Conservation (phyloP, 2,888 invertebrate genomes). For the Meliscaeva auricollis region DNA sequence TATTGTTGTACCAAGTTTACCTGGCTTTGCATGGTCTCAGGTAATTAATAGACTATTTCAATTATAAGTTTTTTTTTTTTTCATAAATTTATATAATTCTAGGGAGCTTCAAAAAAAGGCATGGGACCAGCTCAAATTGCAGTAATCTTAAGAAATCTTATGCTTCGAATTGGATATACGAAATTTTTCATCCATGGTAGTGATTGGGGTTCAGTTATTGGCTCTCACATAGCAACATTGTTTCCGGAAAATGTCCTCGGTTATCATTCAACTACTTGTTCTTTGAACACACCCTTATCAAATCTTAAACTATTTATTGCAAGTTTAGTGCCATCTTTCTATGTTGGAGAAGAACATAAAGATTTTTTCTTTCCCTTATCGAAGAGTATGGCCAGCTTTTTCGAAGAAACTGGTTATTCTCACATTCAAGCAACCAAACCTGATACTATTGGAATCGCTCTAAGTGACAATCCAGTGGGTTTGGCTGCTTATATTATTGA, state of each 20-base stretch:
- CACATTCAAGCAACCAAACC: conserved; percentile 95
- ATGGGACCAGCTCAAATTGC: conserved; percentile 84
- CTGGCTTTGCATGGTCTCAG: conserved; percentile 84
- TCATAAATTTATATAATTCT: background rate
- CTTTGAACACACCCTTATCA: conserved; percentile 80
- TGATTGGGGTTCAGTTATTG: conserved; percentile 92
- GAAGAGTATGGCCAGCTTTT: conserved; percentile 77
- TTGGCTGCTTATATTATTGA: conserved; percentile 95
- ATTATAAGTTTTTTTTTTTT: background rate
- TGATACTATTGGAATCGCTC: conserved; percentile 89
- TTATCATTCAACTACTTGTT: conserved; percentile 88
- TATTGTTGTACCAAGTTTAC: conserved; percentile 85
- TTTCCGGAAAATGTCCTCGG: conserved; percentile 87
- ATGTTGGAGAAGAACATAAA: conserved; percentile 85
- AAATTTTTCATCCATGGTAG: conserved; percentile 90
- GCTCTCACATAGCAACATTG: conserved; percentile 87
- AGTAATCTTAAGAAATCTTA: conserved; percentile 87
- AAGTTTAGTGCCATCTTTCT: conserved; percentile 85
- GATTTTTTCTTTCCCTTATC: conserved; percentile 85
- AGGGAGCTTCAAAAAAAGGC: conserved; percentile 64
- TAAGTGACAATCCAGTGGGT: conserved; percentile 88
- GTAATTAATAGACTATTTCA: conserved; percentile 70
- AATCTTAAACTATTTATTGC: conserved; percentile 84
- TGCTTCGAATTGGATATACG: conserved; percentile 87
- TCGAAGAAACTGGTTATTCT: conserved; percentile 86